Evolutionary conservation across 2,888 invertebrate species (phyloP), one percentile per base, ranked within the genome.

Genomic region (Zele albiditarsus): DNA sequence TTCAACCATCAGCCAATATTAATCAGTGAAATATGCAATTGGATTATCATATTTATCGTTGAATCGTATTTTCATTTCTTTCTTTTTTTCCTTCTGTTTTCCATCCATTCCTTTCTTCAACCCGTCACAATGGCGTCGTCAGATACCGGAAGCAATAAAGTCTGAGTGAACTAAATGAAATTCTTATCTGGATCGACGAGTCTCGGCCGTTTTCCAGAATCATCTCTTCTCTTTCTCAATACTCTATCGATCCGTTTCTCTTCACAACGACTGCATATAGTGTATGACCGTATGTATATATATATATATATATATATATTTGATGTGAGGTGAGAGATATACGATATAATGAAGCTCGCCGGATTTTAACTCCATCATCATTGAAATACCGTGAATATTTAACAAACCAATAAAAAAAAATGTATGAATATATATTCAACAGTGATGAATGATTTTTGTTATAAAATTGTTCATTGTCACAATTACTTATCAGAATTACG

Each of bases 81-180:
- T 69, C 23, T 23, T 66, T 27, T 63, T 58, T 49, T 70, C 6
- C 42, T 72, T 67, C 70, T 49, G 53, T 42, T 27, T 63, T 68
- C 76, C 27, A 63, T 62, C 14, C 60, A 12, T 65, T 74, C 70
- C 42, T 53, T 73, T 53, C 53, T 20, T 76, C 73, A 75, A 71
- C 71, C 53, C 76, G 25, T 42, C 49, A 74, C 28, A 75, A 76
- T 74, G 69, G 75, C 77, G 72, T 78, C 80, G 73, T 77, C 77
- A 78, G 77, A 80, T 80, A 77, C 76, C 80, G 80, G 80, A 77
- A 76, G 79, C 79, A 81, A 80, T 81, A 77, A 78, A 78, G 80
- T 78, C 78, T 74, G 75, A 78, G 77, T 76, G 77, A 78, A 77
- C 80, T 80, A 80, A 80, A 80, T 80, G 76, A 78, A 80, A 80